A percentile compares a stretch with the other conserved stretches of the same genome.
phyloP scores from a whole-genome alignment of 2,113 vertebrate species.

The Pelecanus crispus region DNA sequence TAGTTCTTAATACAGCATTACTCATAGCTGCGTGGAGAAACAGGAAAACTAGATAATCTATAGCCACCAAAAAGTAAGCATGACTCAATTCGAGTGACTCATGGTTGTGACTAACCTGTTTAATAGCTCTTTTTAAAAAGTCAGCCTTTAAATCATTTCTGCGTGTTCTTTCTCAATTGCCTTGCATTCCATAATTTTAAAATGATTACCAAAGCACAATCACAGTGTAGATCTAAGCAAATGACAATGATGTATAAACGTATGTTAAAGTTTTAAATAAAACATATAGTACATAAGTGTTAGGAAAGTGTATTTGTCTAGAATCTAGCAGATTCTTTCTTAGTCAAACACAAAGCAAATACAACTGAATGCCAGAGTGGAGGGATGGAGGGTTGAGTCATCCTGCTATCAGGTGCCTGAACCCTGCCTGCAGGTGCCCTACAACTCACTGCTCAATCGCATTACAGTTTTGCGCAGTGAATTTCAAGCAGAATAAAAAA shows the following conservation, averaged over 20 bases:
- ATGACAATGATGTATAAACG: neutral
- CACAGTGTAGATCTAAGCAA: neutral
- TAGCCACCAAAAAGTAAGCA: neutral
- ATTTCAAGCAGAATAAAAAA: neutral
- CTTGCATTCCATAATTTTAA: neutral
- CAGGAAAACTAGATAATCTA: neutral
- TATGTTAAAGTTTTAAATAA: neutral
- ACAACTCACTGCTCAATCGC: neutral
- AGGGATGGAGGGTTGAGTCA: neutral
- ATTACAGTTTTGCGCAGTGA: neutral
- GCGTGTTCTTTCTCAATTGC: neutral
- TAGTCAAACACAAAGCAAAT: neutral
- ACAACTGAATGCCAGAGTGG: neutral
- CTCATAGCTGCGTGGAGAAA: neutral
- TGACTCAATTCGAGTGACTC: slow-evolving; percentile 44
- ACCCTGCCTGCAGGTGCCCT: neutral
- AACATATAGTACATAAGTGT: neutral
- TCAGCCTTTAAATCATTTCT: neutral
- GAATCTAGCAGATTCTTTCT: neutral
- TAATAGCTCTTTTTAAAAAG: neutral
- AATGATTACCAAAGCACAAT: neutral
- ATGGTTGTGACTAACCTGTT: slow-evolving; percentile 31
- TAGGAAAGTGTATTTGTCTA: neutral
- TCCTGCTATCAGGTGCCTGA: neutral
- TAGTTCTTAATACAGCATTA: neutral